Evolutionary conservation across 2,113 vertebrate species (phyloP), one percentile per base, ranked within the genome.

Genomic region (Thinocorus orbignyianus): DNA sequence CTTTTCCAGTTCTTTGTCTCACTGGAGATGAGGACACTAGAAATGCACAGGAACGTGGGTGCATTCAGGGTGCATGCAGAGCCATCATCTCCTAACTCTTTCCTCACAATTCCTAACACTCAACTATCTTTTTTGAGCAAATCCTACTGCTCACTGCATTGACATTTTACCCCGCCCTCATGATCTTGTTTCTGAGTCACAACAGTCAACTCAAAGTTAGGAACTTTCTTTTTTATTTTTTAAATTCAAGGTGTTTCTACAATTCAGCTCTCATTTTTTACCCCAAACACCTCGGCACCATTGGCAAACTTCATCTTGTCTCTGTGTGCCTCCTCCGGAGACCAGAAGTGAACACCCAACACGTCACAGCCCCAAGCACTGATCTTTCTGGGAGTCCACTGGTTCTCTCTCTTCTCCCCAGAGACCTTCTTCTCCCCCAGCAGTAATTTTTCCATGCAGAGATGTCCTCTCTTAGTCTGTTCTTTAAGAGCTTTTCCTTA

Each of bases 341-440:
- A 23, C 22, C 76, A 13, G 8, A 2, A 2, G 13, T 2, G 39
- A 70, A 11, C n/a, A 30, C 22, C 3, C 4, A 12, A 51, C 3
- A 12, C 0, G 3, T 19, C 66, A n/a, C 9, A 13, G 60, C 31
- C 60, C 65, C 48, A 26, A 23, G 65, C 48, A 41, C 54, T 13
- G 55, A 30, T 11, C 61, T 7, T 44, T 11, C 48, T 10, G 31
- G 51, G 35, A 44, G 6, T 11, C 20, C 25, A 4, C 30, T 42
- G 57, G 22, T 51, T 81, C 37, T 20, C 39, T 37, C 48, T 70
- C 62, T 44, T 31, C 39, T 37, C 61, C 28, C 16, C 11, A 60
- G 14, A 57, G n/a, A 46, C 37, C 10, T 52, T 13, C 42, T 60
- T 35, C 14, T 26, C n/a, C 48, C 19, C 74, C 55, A 51, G 41